Evolutionary conservation across 2,113 vertebrate genomes (phyloP).

Genomic region (Alligator mississippiensis): DNA sequence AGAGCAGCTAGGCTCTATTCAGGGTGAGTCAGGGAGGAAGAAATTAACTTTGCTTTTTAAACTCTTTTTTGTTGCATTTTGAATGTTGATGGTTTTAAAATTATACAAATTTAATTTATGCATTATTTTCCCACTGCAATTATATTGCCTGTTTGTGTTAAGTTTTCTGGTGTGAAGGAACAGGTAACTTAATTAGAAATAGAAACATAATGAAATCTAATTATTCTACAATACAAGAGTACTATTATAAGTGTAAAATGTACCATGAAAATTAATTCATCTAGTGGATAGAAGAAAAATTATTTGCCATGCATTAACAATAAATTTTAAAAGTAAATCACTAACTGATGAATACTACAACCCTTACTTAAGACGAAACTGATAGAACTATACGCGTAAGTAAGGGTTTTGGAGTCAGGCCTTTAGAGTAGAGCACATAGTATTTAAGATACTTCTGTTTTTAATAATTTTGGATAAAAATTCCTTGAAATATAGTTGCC

Average conservation of each 20-base stretch:
- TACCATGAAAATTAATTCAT: neutral
- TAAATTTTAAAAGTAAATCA: constrained; percentile 18
- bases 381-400: neutral
- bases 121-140: neutral
- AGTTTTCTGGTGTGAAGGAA: neutral
- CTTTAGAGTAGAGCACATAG: neutral
- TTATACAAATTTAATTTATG: neutral
- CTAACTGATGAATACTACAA: neutral
- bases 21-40: neutral
- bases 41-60: neutral
- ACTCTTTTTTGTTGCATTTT: neutral
- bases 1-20: neutral
- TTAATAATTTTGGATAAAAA: neutral
- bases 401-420: neutral
- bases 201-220: constrained; percentile 18
- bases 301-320: constrained; percentile 26
- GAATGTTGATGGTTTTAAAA: neutral
- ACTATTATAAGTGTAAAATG: neutral
- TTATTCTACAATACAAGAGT: neutral
- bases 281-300: neutral
- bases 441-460: neutral
- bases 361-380: neutral
- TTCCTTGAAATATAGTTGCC: neutral
- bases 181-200: neutral
- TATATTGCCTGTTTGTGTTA: neutral